These are phyloP conservation scores for Pollenia amentaria DNA, from an alignment of 2,888 invertebrate species.

Conservation along the genomic window DNA sequence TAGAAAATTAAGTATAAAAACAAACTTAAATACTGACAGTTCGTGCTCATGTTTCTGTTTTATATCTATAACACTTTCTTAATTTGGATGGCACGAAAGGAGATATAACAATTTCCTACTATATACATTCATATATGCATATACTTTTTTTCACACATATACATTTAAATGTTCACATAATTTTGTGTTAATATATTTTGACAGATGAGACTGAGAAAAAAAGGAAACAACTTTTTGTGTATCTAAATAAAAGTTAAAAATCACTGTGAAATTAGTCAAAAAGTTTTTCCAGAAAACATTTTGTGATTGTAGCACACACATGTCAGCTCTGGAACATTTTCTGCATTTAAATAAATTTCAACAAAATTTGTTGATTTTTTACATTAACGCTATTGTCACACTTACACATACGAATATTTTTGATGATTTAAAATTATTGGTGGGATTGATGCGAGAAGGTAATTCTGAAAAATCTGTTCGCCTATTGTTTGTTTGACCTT, in stretches of 20 bases:
- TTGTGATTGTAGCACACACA: neutral
- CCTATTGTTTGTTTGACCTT: no score
- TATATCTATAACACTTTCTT: conserved; percentile 6
- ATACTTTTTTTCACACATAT: neutral
- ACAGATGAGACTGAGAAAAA: conserved; percentile 1
- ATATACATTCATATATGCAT: neutral
- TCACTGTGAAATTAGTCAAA: conserved; percentile 6
- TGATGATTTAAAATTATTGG: no score
- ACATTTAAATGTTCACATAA: neutral
- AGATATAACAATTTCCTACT: neutral
- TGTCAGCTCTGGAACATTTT: neutral
- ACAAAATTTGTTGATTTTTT: neutral
- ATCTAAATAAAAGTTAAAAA: neutral
- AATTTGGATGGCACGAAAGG: conserved; percentile 12
- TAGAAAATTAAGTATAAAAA: conserved; percentile 7
- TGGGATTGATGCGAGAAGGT: no score
- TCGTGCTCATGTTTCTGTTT: neutral
- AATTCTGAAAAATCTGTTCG: no score
- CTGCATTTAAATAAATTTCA: no score
- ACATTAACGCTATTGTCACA: neutral
- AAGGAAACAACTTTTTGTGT: conserved; percentile 3
- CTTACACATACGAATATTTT: no score
- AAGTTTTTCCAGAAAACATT: neutral
- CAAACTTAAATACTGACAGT: conserved; percentile 1
- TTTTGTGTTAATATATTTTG: conserved; percentile 14